Evolutionary conservation across 2,797 vertebrate genomes (phyloP), one percentile per base, ranked within the genome.

Genomic region (Australoheros facetus): DNA sequence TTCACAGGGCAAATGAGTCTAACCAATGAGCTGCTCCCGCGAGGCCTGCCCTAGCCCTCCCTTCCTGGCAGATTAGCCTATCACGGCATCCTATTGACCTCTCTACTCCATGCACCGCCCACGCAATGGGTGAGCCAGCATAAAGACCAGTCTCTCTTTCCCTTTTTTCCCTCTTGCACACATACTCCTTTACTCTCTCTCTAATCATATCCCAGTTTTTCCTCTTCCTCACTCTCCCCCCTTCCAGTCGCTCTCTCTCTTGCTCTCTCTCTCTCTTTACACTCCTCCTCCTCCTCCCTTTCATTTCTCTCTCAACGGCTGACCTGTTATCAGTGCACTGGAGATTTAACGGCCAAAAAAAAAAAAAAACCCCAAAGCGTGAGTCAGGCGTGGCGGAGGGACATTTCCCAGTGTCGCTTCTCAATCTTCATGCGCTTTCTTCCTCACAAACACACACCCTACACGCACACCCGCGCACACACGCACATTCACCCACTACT

Each of bases 31-130:
- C 85, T 83, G 87, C 87, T 92, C 92, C 89, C 91, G 4, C 14
- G 90, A 89, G 94, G 87, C 86, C 79, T 87, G 90, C 89, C 83
- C 85, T 90, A 83, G 88, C 91, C 91, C 90, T 89, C 92, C 91
- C 90, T 91, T 92, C 89, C 90, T 90, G 87, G 89, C 87, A 92
- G 92, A 94, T 94, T 93, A 92, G 93, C 93, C 94, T 91, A 93
- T 94, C 92, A 92, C 87, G 77, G 89, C 86, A 89, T 91, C 85
- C 89, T 88, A 88, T 82, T 94, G 90, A 93, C 92, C 92, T 86
- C 90, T 88, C 90, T 84, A 88, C 91, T 93, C 80, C 76, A 86
- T 82, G 88, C 75, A 2, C 90, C 93, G 86, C 94, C 92, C 91
- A 94, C 93, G 81, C 90, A 90, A 88, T 80, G 89, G 91, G 86